phyloP scores from a whole-genome alignment of 2,797 vertebrate genomes.

The Bovichtus variegatus region DNA sequence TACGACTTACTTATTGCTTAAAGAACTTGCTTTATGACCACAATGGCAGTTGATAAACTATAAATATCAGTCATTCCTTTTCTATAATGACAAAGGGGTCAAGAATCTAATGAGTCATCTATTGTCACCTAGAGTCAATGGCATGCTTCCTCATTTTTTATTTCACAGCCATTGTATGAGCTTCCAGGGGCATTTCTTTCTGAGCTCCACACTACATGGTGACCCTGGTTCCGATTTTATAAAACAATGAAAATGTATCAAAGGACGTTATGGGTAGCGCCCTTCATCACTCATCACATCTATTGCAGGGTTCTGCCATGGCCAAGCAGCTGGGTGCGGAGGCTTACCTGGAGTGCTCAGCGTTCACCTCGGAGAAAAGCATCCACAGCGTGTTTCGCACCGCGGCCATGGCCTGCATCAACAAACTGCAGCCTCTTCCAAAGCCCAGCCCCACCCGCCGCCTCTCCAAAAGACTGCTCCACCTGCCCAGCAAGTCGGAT shows the following conservation, averaged over 20 bases:
- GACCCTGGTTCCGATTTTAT: background rate
- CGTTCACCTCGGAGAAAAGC: slow-evolving; percentile 96
- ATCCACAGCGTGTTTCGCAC: slow-evolving; percentile 95
- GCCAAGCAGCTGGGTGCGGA: slow-evolving; percentile 95
- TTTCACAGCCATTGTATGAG: slow-evolving; percentile 5
- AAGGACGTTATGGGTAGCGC: background rate
- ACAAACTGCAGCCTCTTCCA: slow-evolving; percentile 85
- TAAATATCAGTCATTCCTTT: background rate
- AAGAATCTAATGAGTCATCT: slow-evolving; percentile 1
- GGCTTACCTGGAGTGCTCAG: slow-evolving; percentile 94
- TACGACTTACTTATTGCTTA: background rate
- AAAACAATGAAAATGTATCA: background rate
- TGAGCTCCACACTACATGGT: background rate
- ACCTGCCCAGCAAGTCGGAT: slow-evolving; percentile 94
- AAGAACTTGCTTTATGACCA: background rate
- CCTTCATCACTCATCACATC: slow-evolving; percentile 2
- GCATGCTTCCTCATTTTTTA: background rate
- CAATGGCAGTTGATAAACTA: background rate
- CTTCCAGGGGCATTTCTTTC: background rate
- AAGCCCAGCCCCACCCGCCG: slow-evolving; percentile 90
- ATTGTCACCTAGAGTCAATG: background rate
- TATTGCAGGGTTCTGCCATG: slow-evolving; percentile 89
- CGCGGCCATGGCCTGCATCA: slow-evolving; percentile 91
- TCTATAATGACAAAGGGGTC: background rate
- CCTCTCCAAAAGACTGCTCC: slow-evolving; percentile 94